These are phyloP conservation scores for Drosophila prosaltans DNA, from an alignment of 1,140 invertebrate genomes.

Conservation along the genomic window DNA sequence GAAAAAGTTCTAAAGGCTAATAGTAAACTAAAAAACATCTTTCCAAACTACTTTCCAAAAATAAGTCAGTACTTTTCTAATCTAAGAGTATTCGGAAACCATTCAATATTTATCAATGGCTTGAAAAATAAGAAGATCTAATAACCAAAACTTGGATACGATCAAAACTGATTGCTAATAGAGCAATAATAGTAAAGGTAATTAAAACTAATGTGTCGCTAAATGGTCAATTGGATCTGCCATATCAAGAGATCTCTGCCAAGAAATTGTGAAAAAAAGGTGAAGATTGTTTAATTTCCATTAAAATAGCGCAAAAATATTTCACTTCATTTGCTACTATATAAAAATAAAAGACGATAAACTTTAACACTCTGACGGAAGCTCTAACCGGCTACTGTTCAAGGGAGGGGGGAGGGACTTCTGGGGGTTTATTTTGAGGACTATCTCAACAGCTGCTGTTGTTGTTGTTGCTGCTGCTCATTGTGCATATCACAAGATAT, in stretches of 20 bases:
- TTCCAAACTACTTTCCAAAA: no score
- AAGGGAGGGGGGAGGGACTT: neutral
- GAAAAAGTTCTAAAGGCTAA: no score
- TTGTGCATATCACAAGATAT: slow-evolving; percentile 68
- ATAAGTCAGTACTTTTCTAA: no score
- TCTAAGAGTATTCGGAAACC: no score
- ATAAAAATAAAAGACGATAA: neutral
- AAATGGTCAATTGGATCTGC: no score
- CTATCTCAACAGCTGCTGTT: slow-evolving; percentile 45
- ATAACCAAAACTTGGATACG: no score
- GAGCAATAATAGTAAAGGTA: neutral
- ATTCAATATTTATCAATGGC: no score
- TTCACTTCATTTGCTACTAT: neutral
- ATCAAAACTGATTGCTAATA: neutral
- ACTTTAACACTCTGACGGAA: slow-evolving; percentile 6
- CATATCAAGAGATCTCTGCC: no score
- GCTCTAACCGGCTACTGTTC: neutral
- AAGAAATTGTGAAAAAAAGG: no score
- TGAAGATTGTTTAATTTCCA: neutral
- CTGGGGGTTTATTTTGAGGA: neutral
- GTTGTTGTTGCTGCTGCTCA: slow-evolving; percentile 38
- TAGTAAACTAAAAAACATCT: no score
- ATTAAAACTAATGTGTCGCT: neutral
- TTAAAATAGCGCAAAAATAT: neutral
- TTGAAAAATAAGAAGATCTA: neutral